phyloP scores from a whole-genome alignment of 2,888 invertebrate genomes.

The Morinoia aosen region DNA sequence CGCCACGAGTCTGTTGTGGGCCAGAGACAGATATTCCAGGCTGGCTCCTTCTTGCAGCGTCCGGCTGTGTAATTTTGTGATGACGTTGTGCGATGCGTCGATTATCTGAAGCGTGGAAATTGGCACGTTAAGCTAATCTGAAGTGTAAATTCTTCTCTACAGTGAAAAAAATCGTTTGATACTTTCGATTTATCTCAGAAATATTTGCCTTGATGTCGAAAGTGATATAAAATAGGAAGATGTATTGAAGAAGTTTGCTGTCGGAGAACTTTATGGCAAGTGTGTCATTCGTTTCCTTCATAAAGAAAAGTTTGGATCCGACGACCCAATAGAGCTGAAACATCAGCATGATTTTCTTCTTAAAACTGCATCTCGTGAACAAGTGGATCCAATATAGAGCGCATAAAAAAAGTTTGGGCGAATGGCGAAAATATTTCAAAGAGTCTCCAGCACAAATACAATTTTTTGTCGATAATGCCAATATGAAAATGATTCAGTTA shows the following conservation, averaged over 20 bases:
- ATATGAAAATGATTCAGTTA: neutral
- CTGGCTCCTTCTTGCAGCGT: slow-evolving; percentile 83
- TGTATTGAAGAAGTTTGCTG: neutral
- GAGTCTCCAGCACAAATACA: too few species aligned
- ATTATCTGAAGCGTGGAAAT: slow-evolving; percentile 56
- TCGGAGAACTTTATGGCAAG: too few species aligned
- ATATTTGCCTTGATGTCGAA: neutral
- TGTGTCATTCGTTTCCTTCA: too few species aligned
- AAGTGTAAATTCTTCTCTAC: neutral
- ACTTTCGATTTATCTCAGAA: neutral
- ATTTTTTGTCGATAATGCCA: neutral
- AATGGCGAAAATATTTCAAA: too few species aligned
- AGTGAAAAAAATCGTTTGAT: neutral
- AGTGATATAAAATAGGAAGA: neutral
- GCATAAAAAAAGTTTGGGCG: too few species aligned
- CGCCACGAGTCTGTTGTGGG: slow-evolving; percentile 82
- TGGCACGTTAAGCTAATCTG: neutral
- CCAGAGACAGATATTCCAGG: slow-evolving; percentile 83
- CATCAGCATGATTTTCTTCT: too few species aligned
- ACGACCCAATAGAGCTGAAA: too few species aligned
- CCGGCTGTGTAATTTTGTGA: slow-evolving; percentile 78
- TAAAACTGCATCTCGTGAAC: too few species aligned
- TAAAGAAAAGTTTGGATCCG: too few species aligned
- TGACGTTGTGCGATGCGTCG: slow-evolving; percentile 65
- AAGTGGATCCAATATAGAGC: too few species aligned